phyloP scores from a whole-genome alignment of 2,797 vertebrate genomes.

The Acanthurus tractus region DNA sequence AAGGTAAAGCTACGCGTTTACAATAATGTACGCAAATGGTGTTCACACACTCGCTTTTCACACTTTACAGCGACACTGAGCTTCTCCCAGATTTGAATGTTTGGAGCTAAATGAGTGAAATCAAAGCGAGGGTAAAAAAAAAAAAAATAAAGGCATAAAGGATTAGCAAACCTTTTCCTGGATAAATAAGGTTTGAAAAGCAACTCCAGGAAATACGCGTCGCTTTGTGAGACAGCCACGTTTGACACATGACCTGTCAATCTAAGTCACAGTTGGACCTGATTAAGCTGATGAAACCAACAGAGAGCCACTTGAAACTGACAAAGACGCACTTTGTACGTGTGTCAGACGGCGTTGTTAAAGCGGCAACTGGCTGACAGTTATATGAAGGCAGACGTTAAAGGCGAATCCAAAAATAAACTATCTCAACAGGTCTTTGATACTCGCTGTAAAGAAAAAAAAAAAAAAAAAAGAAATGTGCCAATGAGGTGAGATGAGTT shows the following conservation, averaged over 20 bases:
- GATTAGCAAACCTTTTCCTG: conserved; percentile 42
- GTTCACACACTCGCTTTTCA: conserved; percentile 11
- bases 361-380: conserved; percentile 58
- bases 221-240: conserved; percentile 42
- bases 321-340: conserved; percentile 59
- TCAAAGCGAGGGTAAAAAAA: conserved; percentile 23
- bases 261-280: conserved; percentile 54
- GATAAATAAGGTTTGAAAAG: conserved; percentile 42
- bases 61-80: neutral
- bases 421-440: conserved; percentile 47
- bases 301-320: conserved; percentile 66
- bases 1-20: neutral
- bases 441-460: conserved; percentile 19
- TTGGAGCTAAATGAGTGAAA: conserved; percentile 42
- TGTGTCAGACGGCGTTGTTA: conserved; percentile 47
- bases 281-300: conserved; percentile 67
- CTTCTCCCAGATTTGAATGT: conserved; percentile 18
- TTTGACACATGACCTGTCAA: conserved; percentile 59
- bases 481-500: conserved; percentile 46
- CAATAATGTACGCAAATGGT: neutral
- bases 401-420: conserved; percentile 57
- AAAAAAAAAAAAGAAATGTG: neutral
- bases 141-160: conserved; percentile 10
- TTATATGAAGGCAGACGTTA: conserved; percentile 39
- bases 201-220: conserved; percentile 37